Base-by-base conservation (phyloP, 2,888 invertebrate species). In the Caenorhabditis zanzibari region DNA sequence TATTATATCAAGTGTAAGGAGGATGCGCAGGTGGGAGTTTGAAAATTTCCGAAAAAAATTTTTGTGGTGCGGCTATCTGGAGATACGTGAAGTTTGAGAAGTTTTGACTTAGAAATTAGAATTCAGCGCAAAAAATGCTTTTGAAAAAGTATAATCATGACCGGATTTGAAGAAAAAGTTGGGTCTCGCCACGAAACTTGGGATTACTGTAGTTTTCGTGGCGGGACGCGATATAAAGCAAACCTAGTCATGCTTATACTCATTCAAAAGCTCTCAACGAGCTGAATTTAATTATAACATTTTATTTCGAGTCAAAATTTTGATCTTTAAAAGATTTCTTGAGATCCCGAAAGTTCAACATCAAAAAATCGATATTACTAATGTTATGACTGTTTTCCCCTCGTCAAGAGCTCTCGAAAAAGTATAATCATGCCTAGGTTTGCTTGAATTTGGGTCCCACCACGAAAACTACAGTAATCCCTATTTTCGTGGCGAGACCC, bases 1-100 rank as follows among this genome's bases (percentile, higher is more conserved):
- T 73, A 63, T 38, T 63, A 58, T 24, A 54, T 63, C n/a, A 52
- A 73, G 26, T 38, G 49, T 35, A 63, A 72, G 10, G 6, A 19
- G 63, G 26, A 41, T 22, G 49, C 56, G 12, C 9, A 9, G 44
- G 58, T 56, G 1, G 14, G 63, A 10, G 35, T 52, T 35, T 52
- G 7, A n/a, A n/a, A n/a, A n/a, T n/a, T n/a, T n/a, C n/a, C n/a
- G n/a, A n/a, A n/a, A n/a, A n/a, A n/a, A n/a, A n/a, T n/a, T n/a
- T n/a, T n/a, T n/a, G 1, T 4, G 32, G 32, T 32, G 5, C 32
- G 32, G n/a, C n/a, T n/a, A n/a, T n/a, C n/a, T n/a, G n/a, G n/a
- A n/a, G n/a, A n/a, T n/a, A n/a, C n/a, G n/a, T n/a, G n/a, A n/a
- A n/a, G n/a, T n/a, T n/a, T n/a, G n/a, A n/a, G 3, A 26, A 16